phyloP scores from a whole-genome alignment of 2,113 vertebrate species.

The Pachypanchax playfairii region DNA sequence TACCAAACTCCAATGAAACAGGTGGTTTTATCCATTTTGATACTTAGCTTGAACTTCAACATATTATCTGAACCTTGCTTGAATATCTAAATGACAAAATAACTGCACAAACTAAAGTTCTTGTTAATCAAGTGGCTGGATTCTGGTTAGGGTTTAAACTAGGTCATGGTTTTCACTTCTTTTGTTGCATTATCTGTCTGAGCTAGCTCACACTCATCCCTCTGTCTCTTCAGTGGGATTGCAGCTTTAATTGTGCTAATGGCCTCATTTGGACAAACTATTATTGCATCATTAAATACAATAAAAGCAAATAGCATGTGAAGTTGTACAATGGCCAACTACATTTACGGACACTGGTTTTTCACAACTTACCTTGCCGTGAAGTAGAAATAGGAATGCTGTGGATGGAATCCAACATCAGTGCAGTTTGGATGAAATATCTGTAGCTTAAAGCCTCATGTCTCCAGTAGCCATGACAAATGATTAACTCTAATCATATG shows the following conservation, averaged over 20 bases:
- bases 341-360: conserved; percentile 20
- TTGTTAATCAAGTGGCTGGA: not conserved
- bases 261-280: conserved; percentile 7
- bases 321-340: conserved; percentile 7
- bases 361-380: conserved; percentile 12
- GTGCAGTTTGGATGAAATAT: conserved; percentile 61
- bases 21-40: not conserved
- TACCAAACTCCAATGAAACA: not conserved
- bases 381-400: conserved; percentile 6
- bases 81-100: not conserved
- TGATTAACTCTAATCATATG: conserved; percentile 73
- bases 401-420: conserved; percentile 24
- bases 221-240: conserved; percentile 8
- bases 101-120: not conserved
- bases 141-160: conserved; percentile 12
- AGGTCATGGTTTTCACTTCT: conserved; percentile 1
- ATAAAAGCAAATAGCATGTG: not conserved
- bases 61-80: not conserved
- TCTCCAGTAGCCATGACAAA: conserved; percentile 65
- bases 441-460: conserved; percentile 53
- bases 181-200: conserved; percentile 19
- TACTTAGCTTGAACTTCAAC: not conserved
- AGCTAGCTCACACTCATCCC: conserved; percentile 6
- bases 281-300: conserved; percentile 17
- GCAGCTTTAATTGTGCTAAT: conserved; percentile 1